Evolutionary conservation across 2,113 vertebrate genomes (phyloP), one percentile per base, ranked within the genome.

Genomic region (Centropristis striata): DNA sequence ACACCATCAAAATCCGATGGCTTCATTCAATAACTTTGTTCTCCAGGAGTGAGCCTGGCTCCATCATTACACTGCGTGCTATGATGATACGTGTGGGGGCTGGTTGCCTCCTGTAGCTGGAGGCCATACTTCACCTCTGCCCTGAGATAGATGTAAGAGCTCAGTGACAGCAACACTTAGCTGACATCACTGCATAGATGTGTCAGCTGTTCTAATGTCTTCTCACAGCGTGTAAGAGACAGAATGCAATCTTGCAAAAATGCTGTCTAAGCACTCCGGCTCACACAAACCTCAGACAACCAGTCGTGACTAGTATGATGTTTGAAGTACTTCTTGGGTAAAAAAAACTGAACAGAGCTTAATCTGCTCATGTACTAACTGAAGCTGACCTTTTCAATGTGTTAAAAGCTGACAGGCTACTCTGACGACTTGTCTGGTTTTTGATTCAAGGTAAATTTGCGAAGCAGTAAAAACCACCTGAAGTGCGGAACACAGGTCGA

Each of bases 361-460:
- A 54, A 67, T 77, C 46, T 65, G 42, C 73, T 36, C 36, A 13
- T 41, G 39, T 65, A 49, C 3, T 72, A 71, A 74, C 47, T 11
- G 32, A 66, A 27, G 76, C 42, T 85, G 81, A 84, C 83, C 59
- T 75, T 80, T 32, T 55, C 41, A 64, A 13, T 41, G 60, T 11
- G 37, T 60, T 64, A 65, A 46, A 37, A 54, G 55, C 73, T 82
- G 85, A 86, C 53, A 59, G 70, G 50, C 61, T 49, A 55, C 67
- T 79, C 32, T 82, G 86, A 91, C 80, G 78, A 90, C 82, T 80
- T 53, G 77, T 88, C 84, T 85, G 72, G 69, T 86, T 90, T 77
- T 71, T 28, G 41, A 75, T 81, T 86, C 85, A 91, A 84, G 60
- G 55, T 59, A 70, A 83, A 81, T 72, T 8, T 41, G 27, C 54